A percentile compares a stretch with the other conserved stretches of the same genome.
Evolutionary conservation across 2,888 invertebrate genomes (phyloP).

Genomic region (Endomychus coccineus): DNA sequence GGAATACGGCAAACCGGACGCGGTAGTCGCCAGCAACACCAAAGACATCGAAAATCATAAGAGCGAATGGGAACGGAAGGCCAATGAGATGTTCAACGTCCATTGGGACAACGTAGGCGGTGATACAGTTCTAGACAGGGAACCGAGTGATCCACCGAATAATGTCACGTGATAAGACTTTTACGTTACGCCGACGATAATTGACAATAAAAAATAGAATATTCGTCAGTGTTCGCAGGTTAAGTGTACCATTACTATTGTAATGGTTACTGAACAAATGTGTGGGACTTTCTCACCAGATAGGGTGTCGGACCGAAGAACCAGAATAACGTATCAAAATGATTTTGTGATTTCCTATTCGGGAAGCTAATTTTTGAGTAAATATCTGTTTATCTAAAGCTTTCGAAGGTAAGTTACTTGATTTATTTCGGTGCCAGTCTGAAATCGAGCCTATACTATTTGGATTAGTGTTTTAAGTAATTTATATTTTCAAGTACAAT

Average conservation of each 20-base stretch:
- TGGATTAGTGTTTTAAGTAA: too few species aligned
- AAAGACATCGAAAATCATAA: slow-evolving; percentile 39
- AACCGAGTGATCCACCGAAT: slow-evolving; percentile 37
- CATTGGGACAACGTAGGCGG: slow-evolving; percentile 6
- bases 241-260: not conserved
- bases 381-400: too few species aligned
- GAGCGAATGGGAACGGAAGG: slow-evolving; percentile 40
- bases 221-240: slow-evolving; percentile 4
- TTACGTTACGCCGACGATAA: slow-evolving; percentile 27
- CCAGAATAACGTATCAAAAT: slow-evolving; percentile 1
- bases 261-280: not conserved
- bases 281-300: slow-evolving; percentile 2
- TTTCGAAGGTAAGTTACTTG: too few species aligned
- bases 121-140: slow-evolving; percentile 36
- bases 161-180: slow-evolving; percentile 37
- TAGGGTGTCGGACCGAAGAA: not conserved
- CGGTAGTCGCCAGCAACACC: slow-evolving; percentile 63
- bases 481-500: too few species aligned
- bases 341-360: slow-evolving; percentile 4
- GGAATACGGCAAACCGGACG: slow-evolving; percentile 81
- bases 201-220: slow-evolving; percentile 17
- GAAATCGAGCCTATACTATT: too few species aligned
- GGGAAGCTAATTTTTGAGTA: too few species aligned
- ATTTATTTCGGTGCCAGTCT: too few species aligned
- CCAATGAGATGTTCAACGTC: slow-evolving; percentile 41